Percentiles rank a stretch among this genome's conserved stretches.
Conservation (phyloP, 2,113 vertebrate genomes). For the Peucedramus taeniatus region DNA sequence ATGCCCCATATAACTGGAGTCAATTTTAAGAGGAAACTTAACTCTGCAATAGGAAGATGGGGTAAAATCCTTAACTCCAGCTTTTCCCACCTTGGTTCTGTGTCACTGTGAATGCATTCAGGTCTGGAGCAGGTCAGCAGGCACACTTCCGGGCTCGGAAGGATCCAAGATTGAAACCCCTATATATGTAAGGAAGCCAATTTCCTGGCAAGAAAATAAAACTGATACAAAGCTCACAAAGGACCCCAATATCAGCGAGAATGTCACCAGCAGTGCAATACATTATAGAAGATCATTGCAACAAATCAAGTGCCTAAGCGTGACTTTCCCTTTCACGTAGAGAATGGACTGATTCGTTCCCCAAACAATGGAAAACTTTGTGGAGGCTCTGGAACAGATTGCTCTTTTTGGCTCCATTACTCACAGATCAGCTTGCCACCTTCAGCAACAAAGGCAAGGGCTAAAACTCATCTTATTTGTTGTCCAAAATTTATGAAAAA, state of each 20-base stretch:
- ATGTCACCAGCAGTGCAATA: not conserved
- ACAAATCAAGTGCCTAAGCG: conserved; percentile 45
- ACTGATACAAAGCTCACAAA: conserved; percentile 24
- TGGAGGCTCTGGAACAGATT: conserved; percentile 42
- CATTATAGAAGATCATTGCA: conserved; percentile 31
- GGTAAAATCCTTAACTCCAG: not conserved
- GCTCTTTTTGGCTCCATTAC: conserved; percentile 59
- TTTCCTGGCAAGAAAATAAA: conserved; percentile 39
- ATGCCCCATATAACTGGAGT: not conserved
- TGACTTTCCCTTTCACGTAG: conserved; percentile 50
- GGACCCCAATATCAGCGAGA: not conserved
- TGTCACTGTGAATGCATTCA: not conserved
- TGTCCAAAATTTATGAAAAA: conserved; percentile 57
- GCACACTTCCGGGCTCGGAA: not conserved
- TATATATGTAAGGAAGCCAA: not conserved
- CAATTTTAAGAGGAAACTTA: not conserved
- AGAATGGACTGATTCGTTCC: conserved; percentile 59
- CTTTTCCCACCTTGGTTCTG: not conserved
- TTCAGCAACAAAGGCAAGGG: conserved; percentile 31
- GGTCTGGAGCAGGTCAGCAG: not conserved
- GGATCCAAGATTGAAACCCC: not conserved
- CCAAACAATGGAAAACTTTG: conserved; percentile 49
- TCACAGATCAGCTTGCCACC: conserved; percentile 32
- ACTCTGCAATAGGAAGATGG: not conserved
- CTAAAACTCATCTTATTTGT: conserved; percentile 58